phyloP scores from a whole-genome alignment of 1,140 invertebrate species.

The Neodiprion fabricii region DNA sequence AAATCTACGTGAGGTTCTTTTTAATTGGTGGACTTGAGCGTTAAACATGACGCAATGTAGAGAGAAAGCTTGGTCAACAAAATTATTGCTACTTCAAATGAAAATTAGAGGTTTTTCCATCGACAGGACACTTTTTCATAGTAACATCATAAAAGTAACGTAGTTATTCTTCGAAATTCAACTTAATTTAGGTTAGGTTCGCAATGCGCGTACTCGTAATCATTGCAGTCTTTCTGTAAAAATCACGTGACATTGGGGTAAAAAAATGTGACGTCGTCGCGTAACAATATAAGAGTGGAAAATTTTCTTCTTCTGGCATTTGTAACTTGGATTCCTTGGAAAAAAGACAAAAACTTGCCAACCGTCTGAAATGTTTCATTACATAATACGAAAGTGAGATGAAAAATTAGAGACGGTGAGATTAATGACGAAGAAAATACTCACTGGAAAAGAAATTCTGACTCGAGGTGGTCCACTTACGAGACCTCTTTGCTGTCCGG shows the following conservation, averaged over 20 bases:
- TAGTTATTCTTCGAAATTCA: too few species aligned
- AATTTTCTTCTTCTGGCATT: background rate
- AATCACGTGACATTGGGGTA: background rate
- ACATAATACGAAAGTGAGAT: background rate
- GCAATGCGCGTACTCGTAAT: background rate
- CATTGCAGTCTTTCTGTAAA: background rate
- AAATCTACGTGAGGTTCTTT: too few species aligned
- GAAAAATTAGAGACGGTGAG: background rate
- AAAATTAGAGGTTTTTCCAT: too few species aligned
- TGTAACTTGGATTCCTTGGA: background rate
- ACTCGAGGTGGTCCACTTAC: constrained; percentile 21
- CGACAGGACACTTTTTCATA: too few species aligned
- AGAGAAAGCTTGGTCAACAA: too few species aligned
- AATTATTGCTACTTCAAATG: too few species aligned
- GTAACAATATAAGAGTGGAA: background rate
- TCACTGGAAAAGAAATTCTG: constrained; percentile 25
- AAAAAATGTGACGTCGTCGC: background rate
- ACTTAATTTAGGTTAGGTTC: background rate
- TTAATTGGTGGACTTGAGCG: too few species aligned
- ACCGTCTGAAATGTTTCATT: background rate
- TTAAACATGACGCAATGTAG: too few species aligned
- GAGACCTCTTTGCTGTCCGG: constrained; percentile 22
- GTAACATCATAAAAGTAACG: too few species aligned
- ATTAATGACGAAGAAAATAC: constrained; percentile 1
- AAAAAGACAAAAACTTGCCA: background rate